Percentiles rank a stretch among this genome's conserved stretches.
Conservation (phyloP, 2,888 invertebrate species). For the Morpho achilles region DNA sequence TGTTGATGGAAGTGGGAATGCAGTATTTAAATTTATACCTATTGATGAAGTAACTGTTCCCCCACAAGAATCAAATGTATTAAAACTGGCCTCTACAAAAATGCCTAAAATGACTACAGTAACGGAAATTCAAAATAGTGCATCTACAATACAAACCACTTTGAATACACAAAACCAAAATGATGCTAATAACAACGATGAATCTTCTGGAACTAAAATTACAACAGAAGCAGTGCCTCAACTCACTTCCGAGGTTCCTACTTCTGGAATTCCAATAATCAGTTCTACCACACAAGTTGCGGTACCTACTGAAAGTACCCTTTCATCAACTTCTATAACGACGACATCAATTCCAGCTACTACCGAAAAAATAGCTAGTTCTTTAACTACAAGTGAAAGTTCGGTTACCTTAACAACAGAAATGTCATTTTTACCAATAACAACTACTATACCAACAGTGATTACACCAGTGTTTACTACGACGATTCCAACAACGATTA, state of each 20-base stretch:
- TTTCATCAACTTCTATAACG: constrained; percentile 29
- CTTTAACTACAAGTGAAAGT: constrained; percentile 1
- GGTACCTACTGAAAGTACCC: constrained; percentile 33
- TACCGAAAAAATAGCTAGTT: constrained; percentile 30
- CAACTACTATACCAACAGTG: constrained; percentile 23
- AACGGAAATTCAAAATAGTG: constrained; percentile 44
- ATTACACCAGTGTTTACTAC: constrained; percentile 21
- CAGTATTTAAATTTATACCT: constrained; percentile 71
- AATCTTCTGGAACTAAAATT: constrained; percentile 22
- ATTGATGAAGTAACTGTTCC: constrained; percentile 64
- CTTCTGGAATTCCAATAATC: constrained; percentile 31
- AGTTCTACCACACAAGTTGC: constrained; percentile 29
- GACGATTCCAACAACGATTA: constrained; percentile 27
- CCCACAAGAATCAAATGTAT: constrained; percentile 63
- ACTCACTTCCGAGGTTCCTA: constrained; percentile 26
- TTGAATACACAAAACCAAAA: constrained; percentile 34
- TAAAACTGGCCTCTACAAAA: constrained; percentile 62
- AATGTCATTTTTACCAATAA: constrained; percentile 32
- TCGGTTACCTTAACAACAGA: constrained; percentile 19
- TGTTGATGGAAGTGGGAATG: constrained; percentile 53
- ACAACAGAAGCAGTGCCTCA: constrained; percentile 33
- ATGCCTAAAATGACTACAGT: constrained; percentile 43
- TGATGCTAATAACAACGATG: constrained; percentile 36
- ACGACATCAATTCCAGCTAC: constrained; percentile 29
- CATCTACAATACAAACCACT: constrained; percentile 52